Conservation (phyloP, 2,113 vertebrate species). For the Manacus vitellinus region DNA sequence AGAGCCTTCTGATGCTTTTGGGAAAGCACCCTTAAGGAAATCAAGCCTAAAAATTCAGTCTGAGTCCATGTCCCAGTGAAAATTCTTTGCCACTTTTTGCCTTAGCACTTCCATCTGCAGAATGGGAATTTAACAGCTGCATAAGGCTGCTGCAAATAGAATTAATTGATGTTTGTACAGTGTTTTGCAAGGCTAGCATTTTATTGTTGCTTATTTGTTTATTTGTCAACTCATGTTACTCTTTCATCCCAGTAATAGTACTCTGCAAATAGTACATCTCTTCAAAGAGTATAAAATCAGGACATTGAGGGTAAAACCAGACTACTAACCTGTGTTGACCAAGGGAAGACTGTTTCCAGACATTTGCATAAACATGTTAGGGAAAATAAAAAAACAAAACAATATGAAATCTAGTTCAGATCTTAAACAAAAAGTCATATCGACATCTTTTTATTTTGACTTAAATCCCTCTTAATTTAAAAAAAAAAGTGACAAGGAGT, state of each 20-base stretch:
- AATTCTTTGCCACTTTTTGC: not conserved
- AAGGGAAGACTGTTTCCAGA: not conserved
- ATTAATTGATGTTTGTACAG: slow-evolving; percentile 45
- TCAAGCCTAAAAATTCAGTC: not conserved
- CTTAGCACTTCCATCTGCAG: not conserved
- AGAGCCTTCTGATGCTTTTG: not conserved
- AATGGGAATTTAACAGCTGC: not conserved
- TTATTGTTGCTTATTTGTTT: slow-evolving; percentile 42
- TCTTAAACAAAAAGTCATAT: not conserved
- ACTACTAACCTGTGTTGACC: fast-evolving
- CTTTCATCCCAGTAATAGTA: not conserved
- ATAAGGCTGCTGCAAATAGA: not conserved
- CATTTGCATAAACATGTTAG: not conserved
- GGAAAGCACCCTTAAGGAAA: not conserved
- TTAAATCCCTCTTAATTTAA: not conserved
- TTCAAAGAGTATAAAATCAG: not conserved
- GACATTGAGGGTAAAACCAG: not conserved
- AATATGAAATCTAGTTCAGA: not conserved
- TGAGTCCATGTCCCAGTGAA: not conserved
- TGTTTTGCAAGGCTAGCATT: not conserved
- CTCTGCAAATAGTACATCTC: not conserved
- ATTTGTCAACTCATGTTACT: not conserved
- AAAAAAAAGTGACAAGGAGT: not conserved
- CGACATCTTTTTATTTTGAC: not conserved
- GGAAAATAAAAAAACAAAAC: not conserved